Base-by-base conservation (phyloP, 2,797 vertebrate species). In the Sus cebifrons region DNA sequence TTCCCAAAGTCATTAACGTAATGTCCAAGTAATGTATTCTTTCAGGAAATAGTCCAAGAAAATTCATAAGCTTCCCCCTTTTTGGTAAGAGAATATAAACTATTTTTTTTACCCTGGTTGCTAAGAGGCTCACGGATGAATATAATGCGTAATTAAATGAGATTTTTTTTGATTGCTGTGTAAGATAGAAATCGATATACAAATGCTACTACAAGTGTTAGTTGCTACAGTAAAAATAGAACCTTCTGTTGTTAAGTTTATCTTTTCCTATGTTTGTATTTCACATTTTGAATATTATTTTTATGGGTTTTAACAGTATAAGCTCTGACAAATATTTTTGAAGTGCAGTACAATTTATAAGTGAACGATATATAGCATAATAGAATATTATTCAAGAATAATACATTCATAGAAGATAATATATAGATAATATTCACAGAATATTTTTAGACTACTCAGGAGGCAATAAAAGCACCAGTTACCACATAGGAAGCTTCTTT, bases 81-180 rank as follows among this genome's bases (percentile, higher is more conserved):
- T 81, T 58, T 44, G 58, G 62, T 71, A 40, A 67, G 29, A 49
- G 54, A 17, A 6, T 44, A 14, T 36, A 62, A 71, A 75, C 29
- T 77, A 25, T 27, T 68, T 25, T 29, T 83, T 81, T 29, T 13
- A 52, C 32, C 13, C 17, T 71, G 68, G 74, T 78, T 68, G 25
- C 52, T 73, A 85, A 77, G 65, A 86, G 29, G 54, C n/a, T 87
- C 16, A 58, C 40, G 23, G 81, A 44, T 65, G 36, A 78, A 58
- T 77, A 17, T 16, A 77, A 82, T 60, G 18, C 49, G 36, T 60
- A 82, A 96, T 83, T 91, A 96, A 89, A 70, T 40, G 73, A 96
- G 64, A 25, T 7, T 20, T 70, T 83, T 83, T 73, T 32, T 29
- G 62, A 71, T 17, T 68, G 27, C n/a, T 93, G 86, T 70, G 58